These are phyloP conservation scores for Drosophila maculinotata DNA, from an alignment of 2,888 invertebrate species.

Conservation along the genomic window DNA sequence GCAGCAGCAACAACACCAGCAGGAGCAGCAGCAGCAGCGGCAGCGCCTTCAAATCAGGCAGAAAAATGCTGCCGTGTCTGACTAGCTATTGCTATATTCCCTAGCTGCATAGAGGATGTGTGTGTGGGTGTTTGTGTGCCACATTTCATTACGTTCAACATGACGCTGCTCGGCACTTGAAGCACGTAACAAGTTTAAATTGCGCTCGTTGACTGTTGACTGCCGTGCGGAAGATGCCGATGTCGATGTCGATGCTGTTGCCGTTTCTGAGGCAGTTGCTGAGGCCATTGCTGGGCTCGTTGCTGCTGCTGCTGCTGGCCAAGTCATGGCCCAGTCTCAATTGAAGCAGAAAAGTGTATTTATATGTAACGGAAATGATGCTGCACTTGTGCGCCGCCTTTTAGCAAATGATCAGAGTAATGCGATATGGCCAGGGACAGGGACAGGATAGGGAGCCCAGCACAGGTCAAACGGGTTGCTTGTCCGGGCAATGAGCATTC, in stretches of 20 bases:
- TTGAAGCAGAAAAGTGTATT: conserved; percentile 78
- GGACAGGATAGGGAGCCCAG: not conserved
- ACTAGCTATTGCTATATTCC: conserved; percentile 58
- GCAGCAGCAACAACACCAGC: conserved; percentile 30
- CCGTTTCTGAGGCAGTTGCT: conserved; percentile 8
- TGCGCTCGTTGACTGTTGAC: conserved; percentile 80
- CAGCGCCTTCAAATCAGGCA: conserved; percentile 73
- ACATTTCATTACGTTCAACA: conserved; percentile 77
- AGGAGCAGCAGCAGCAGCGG: conserved; percentile 51
- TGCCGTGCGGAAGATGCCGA: conserved; percentile 70
- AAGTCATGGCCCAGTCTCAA: conserved; percentile 70
- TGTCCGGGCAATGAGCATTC: conserved; percentile 38
- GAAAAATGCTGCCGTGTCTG: conserved; percentile 76
- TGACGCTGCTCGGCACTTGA: conserved; percentile 67
- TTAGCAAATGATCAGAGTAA: conserved; percentile 66
- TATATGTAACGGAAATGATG: conserved; percentile 80
- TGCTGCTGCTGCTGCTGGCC: conserved; percentile 41
- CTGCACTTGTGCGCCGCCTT: conserved; percentile 74
- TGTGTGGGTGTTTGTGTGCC: conserved; percentile 34
- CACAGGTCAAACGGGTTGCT: conserved; percentile 51
- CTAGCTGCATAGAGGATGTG: conserved; percentile 4
- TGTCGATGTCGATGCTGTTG: conserved; percentile 21
- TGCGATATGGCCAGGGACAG: conserved; percentile 40
- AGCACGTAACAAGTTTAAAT: conserved; percentile 80
- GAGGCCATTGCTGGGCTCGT: not conserved